Base-by-base conservation (phyloP, 1,140 invertebrate genomes). In the Heliothis subflexa region DNA sequence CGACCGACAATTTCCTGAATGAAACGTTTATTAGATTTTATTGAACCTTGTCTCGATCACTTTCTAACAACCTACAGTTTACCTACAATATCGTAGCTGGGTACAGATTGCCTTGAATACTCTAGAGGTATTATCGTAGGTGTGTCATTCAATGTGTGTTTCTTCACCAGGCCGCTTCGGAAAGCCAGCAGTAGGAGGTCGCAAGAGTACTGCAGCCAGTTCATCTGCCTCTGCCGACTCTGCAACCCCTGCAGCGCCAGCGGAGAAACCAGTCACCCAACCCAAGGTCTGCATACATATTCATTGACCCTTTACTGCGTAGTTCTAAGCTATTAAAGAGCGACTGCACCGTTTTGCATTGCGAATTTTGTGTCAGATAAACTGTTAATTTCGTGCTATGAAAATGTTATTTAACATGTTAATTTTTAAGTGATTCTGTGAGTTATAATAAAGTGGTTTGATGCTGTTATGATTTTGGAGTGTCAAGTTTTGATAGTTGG, bases 101-200 rank as follows among this genome's bases (percentile, higher is more conserved):
- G 33, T 33, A 33, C 33, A 33, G 33, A 33, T 33, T 33, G 33
- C 33, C n/a, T n/a, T n/a, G 33, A 0, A 33, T 33, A 33, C 33
- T 33, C 33, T n/a, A n/a, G n/a, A n/a, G n/a, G n/a, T n/a, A 33
- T 49, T 57, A 12, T 50, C 59, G 49, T 75, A 64, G 55, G 68
- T 77, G 57, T 78, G 59, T 33, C 70, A 81, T 70, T 75, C 18
- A 78, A 85, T 74, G 71, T 81, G 74, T 84, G 52, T 88, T 88
- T 91, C 78, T 88, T 82, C 52, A 33, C 12, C 89, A 93, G 92
- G 91, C 87, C 92, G 92, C n/a, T 94, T 94, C 80, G 86, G 88
- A 74, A 94, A 94, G 80, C 90, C 91, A 2, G 83, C 82, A 72
- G 14, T 25, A 54, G 88, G 87, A 54, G 88, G 87, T 47, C 86